These are phyloP conservation scores for Oryctolagus cuniculus DNA, from an alignment of 2,113 vertebrate species.

Conservation along the genomic window DNA sequence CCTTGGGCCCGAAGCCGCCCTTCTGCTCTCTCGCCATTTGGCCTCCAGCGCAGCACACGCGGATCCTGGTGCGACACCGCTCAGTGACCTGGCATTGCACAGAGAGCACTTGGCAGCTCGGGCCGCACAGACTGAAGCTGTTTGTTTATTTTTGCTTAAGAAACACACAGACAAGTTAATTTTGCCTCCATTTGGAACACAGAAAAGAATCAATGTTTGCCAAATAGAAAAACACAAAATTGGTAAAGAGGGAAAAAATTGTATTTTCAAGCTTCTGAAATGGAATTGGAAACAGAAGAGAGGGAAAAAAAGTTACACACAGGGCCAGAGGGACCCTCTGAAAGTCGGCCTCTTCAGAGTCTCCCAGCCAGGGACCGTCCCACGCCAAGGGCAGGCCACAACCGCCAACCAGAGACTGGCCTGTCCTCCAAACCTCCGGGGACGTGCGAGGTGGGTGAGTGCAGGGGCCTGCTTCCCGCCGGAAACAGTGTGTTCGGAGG, in stretches of 20 bases:
- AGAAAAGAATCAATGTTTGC: constrained; percentile 76
- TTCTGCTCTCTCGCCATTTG: constrained; percentile 42
- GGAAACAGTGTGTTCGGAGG: constrained; percentile 39
- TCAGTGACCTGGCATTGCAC: constrained; percentile 25
- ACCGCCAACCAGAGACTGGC: not conserved
- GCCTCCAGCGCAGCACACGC: not conserved
- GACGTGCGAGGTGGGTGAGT: constrained; percentile 42
- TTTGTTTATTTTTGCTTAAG: constrained; percentile 78
- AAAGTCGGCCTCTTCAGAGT: not conserved
- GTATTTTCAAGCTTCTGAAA: constrained; percentile 72
- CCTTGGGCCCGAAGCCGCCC: constrained; percentile 36
- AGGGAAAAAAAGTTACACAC: fast-evolving
- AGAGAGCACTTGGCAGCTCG: constrained; percentile 37
- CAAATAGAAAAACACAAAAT: constrained; percentile 75
- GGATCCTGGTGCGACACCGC: not conserved
- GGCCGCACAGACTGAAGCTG: constrained; percentile 61
- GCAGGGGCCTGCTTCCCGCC: constrained; percentile 41
- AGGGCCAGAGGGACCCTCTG: not conserved
- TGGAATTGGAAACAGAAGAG: constrained; percentile 49
- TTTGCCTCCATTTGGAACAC: constrained; percentile 70
- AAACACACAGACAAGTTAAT: constrained; percentile 73
- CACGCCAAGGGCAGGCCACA: not conserved
- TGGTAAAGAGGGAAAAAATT: constrained; percentile 44
- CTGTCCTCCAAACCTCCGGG: not conserved
- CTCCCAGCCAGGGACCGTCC: not conserved